Conservation (phyloP, 2,797 vertebrate genomes). For the Acanthurus lineatus region DNA sequence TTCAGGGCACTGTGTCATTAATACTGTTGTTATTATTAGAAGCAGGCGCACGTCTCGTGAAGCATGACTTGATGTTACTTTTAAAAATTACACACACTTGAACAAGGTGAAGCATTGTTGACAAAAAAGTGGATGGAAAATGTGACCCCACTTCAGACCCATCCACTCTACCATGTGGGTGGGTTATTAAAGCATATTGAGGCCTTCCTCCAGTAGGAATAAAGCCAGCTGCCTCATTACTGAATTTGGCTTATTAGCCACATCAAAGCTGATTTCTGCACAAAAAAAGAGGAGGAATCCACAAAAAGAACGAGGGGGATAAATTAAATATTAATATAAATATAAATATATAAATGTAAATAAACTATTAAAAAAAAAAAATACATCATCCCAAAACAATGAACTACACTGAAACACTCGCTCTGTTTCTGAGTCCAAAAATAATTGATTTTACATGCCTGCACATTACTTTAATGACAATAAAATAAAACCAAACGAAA, state of each 20-base stretch:
- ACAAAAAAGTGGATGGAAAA: constrained; percentile 1
- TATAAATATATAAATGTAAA: no score
- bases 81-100: neutral
- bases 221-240: constrained; percentile 22
- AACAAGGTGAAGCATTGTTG: constrained; percentile 6
- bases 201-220: constrained; percentile 16
- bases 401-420: no score
- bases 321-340: no score
- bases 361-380: no score
- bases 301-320: neutral
- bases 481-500: no score
- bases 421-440: no score
- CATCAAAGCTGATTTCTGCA: constrained; percentile 42
- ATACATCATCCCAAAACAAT: no score
- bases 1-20: neutral
- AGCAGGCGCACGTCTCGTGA: no score
- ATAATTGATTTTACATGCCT: no score
- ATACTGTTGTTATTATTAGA: neutral
- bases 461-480: no score
- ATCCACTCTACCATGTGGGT: neutral
- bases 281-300: neutral
- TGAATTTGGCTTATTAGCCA: constrained; percentile 12
- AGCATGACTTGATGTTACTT: neutral
- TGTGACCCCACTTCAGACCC: neutral
- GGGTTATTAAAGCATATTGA: constrained; percentile 19